phyloP scores from a whole-genome alignment of 2,797 vertebrate genomes.

The Geotria australis region DNA sequence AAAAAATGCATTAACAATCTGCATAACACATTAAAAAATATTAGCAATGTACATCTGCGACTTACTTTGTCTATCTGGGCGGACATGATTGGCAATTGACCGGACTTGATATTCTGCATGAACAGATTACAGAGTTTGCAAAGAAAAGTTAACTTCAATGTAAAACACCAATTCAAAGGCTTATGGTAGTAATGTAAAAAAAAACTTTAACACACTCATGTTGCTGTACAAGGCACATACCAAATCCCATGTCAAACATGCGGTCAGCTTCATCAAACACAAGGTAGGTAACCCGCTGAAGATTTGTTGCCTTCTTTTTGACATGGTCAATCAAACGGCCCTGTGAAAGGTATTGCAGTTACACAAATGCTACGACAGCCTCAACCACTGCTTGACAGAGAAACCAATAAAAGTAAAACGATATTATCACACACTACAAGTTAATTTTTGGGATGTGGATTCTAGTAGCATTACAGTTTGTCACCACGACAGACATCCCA shows the following conservation, averaged over 20 bases:
- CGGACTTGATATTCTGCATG: slow-evolving; percentile 75
- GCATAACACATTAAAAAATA: too few species aligned
- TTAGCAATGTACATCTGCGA: slow-evolving; percentile 1
- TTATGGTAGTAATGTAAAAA: slow-evolving; percentile 4
- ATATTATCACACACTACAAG: too few species aligned
- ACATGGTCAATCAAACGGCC: slow-evolving; percentile 94
- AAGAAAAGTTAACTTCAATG: too few species aligned
- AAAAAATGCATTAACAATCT: too few species aligned
- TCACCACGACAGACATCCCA: too few species aligned
- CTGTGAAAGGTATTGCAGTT: slow-evolving; percentile 10
- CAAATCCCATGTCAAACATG: slow-evolving; percentile 99
- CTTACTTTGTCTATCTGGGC: slow-evolving; percentile 93
- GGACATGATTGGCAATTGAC: slow-evolving; percentile 73
- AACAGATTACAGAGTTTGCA: not conserved
- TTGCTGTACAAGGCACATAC: slow-evolving; percentile 14
- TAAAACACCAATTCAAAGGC: not conserved
- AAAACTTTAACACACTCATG: slow-evolving; percentile 3
- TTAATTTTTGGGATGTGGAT: too few species aligned
- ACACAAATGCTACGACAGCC: too few species aligned
- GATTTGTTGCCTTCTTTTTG: slow-evolving; percentile 92
- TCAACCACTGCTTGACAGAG: too few species aligned
- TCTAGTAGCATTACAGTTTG: too few species aligned
- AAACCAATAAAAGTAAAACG: too few species aligned
- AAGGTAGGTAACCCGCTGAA: slow-evolving; percentile 80
- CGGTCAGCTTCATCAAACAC: slow-evolving; percentile 97